These are phyloP conservation scores for Cettia cetti DNA, from an alignment of 2,113 vertebrate species.

Conservation along the genomic window DNA sequence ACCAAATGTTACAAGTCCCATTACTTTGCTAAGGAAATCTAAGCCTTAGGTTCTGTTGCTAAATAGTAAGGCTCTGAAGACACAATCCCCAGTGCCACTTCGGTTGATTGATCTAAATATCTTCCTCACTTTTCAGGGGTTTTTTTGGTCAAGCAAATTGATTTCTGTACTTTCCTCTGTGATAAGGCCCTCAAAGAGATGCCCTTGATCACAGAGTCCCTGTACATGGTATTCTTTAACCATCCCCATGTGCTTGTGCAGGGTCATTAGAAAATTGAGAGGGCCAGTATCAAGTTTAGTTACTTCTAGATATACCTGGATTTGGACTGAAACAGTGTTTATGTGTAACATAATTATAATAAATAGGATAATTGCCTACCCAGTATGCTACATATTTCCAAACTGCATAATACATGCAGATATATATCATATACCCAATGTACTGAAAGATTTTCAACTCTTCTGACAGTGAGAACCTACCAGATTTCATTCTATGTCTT, in stretches of 20 bases:
- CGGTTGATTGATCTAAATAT: conserved; percentile 38
- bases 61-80: not conserved
- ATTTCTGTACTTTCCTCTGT: conserved; percentile 43
- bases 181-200: conserved; percentile 30
- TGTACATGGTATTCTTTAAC: not conserved
- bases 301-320: not conserved
- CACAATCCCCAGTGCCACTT: not conserved
- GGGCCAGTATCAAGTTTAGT: not conserved
- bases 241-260: not conserved
- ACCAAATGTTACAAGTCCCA: not conserved
- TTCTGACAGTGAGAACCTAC: not conserved
- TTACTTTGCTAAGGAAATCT: not conserved
- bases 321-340: not conserved
- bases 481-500: not conserved
- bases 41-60: not conserved
- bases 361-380: not conserved
- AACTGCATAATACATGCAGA: not conserved
- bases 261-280: not conserved
- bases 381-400: not conserved
- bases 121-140: conserved; percentile 10
- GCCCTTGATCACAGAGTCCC: not conserved
- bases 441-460: not conserved
- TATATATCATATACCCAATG: not conserved
- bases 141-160: conserved; percentile 54
- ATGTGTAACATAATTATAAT: not conserved